Base-by-base conservation (phyloP, 35 echinoderm and acorn worm species). In the Holothuria glaberrima region DNA sequence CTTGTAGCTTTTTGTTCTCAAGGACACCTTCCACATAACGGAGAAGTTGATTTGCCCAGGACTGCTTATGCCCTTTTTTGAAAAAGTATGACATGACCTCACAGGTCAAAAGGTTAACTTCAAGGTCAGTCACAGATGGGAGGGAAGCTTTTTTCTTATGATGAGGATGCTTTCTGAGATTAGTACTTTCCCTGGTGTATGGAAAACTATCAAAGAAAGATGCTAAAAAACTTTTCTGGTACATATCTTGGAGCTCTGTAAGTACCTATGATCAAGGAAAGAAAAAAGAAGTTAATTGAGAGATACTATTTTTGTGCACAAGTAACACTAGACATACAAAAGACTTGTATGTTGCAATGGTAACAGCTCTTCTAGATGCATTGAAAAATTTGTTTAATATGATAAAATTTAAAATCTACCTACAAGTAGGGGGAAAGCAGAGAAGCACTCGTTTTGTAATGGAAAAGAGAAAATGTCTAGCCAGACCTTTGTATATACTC, bases 11-110 rank as follows among this genome's bases (percentile, higher is more conserved):
- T 0, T 88, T 86, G 0, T 59, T 68, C 31, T 82, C 62, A 26
- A 92, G 66, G 0, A 70, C 59, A 38, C 90, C 90, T 25, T 57
- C 30, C 0, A 98, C 71, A 57, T 78, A 94, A 19, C 59, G 88
- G 80, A 86, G 80, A 58, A 94, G 65, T 24, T 59, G 88, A 12
- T 54, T 35, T 54, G 91, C 52, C 95, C 95, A 98, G 4, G 29
- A 59, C 50, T 89, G 64, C 30, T 70, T 56, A 41, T 86, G 80
- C 9, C 59, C 61, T 48, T 32, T 85, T 14, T 50, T 83, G 25
- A 97, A 71, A 64, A 94, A 92, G 45, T 91, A 94, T 12, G 90
- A 91, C 88, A 94, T 82, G 1, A 98, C 61, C 38, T 92, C 90
- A 83, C 90, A 92, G 9, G 75, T 71, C 21, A 80, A 58, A 27